Evolutionary conservation across 2,113 vertebrate species (phyloP).

Genomic region (Malurus cyaneus): DNA sequence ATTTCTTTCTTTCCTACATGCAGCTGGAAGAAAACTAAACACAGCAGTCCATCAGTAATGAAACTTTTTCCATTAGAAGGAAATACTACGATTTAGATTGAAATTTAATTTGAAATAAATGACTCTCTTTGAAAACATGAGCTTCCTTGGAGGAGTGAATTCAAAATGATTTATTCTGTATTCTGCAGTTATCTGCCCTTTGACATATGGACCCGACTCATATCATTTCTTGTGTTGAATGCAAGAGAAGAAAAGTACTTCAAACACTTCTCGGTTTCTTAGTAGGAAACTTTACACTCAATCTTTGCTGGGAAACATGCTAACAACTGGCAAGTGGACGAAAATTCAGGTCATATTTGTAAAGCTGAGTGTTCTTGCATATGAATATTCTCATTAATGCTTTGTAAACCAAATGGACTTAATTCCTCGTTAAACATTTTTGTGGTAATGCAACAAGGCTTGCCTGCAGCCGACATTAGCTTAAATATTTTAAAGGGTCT

Average conservation of each 20-base stretch:
- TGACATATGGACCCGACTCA: neutral
- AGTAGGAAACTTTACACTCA: neutral
- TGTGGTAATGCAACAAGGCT: constrained; percentile 27
- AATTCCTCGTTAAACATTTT: constrained; percentile 25
- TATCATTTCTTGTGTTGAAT: neutral
- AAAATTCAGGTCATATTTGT: constrained; percentile 8
- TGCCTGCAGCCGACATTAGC: constrained; percentile 23
- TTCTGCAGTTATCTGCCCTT: neutral
- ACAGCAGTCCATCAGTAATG: neutral
- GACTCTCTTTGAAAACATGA: neutral
- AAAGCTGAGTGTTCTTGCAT: neutral
- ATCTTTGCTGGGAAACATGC: neutral
- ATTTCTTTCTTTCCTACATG: neutral
- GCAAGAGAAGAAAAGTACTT: neutral
- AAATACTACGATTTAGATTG: neutral
- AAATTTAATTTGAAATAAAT: constrained; percentile 31
- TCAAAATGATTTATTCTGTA: neutral
- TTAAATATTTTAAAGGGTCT: constrained; percentile 66
- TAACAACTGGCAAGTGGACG: neutral
- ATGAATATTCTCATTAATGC: constrained; percentile 25
- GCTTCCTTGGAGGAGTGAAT: neutral
- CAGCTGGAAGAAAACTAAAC: neutral
- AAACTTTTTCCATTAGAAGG: neutral
- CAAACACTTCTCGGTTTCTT: neutral
- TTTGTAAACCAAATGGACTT: neutral